Evolutionary conservation across 2,888 invertebrate genomes (phyloP).

Genomic region (Dioctria rufipes): DNA sequence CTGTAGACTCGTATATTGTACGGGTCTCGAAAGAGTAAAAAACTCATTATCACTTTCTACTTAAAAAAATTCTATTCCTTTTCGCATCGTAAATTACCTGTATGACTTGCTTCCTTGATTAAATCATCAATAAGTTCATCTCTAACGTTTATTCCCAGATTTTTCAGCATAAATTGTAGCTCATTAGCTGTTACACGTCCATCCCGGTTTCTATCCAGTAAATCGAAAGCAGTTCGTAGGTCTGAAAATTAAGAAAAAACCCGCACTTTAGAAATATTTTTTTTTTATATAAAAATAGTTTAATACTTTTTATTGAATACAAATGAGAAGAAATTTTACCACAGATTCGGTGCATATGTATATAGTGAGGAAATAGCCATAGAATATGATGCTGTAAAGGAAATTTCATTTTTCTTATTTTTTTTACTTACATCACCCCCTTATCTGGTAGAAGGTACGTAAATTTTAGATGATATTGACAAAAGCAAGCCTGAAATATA

Average conservation of each 20-base stretch:
- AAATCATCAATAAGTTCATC: conserved; percentile 83
- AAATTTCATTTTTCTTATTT: not conserved
- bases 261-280: no score
- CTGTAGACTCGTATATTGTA: no score
- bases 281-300: not conserved
- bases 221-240: conserved; percentile 83
- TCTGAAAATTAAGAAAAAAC: conserved; percentile 72
- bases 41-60: no score
- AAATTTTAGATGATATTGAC: not conserved
- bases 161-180: conserved; percentile 84
- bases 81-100: conserved; percentile 72
- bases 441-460: no score
- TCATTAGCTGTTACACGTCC: conserved; percentile 83
- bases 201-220: conserved; percentile 84
- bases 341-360: not conserved
- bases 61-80: no score
- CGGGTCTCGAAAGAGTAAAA: no score
- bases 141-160: conserved; percentile 82
- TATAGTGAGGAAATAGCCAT: no score
- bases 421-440: no score
- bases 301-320: not conserved
- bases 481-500: not conserved
- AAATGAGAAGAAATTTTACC: not conserved
- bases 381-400: not conserved
- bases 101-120: conserved; percentile 82